These are phyloP conservation scores for Drosophila serrata DNA, from an alignment of 1,140 invertebrate species.

Conservation along the genomic window DNA sequence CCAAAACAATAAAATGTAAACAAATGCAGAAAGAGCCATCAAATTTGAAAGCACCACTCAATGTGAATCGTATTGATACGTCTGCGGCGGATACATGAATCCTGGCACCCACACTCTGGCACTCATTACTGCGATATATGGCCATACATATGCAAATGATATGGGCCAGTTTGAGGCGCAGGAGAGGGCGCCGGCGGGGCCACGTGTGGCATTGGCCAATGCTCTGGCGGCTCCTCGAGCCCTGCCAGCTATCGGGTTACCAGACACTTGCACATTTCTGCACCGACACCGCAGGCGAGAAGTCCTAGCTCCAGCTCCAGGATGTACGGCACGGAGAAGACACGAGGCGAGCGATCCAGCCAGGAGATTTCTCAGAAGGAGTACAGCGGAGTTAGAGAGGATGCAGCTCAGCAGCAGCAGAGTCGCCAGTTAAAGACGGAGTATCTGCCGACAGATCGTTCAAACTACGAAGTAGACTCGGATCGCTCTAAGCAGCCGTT, in stretches of 20 bases:
- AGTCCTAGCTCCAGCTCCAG: slow-evolving; percentile 45
- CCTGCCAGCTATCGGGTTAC: slow-evolving; percentile 72
- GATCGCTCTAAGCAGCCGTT: slow-evolving; percentile 14
- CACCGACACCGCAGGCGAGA: slow-evolving; percentile 77
- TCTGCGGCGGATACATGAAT: slow-evolving; percentile 36
- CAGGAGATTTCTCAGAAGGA: slow-evolving; percentile 18
- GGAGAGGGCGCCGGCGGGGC: slow-evolving; percentile 17
- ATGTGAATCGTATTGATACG: slow-evolving; percentile 66
- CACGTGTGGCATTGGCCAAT: slow-evolving; percentile 44
- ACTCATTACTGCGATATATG: slow-evolving; percentile 46
- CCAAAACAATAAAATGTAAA: slow-evolving; percentile 83
- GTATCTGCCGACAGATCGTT: neutral
- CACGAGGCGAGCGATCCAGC: slow-evolving; percentile 5
- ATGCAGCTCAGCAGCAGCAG: slow-evolving; percentile 1
- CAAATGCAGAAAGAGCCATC: slow-evolving; percentile 76
- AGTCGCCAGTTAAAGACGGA: neutral
- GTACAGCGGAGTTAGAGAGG: neutral
- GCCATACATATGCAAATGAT: slow-evolving; percentile 77
- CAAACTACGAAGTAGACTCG: neutral
- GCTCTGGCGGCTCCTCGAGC: slow-evolving; percentile 26
- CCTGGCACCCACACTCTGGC: slow-evolving; percentile 46
- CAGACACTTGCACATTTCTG: slow-evolving; percentile 83
- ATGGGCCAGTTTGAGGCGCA: slow-evolving; percentile 49
- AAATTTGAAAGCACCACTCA: slow-evolving; percentile 80
- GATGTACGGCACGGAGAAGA: slow-evolving; percentile 46